phyloP scores from a whole-genome alignment of 2,888 invertebrate genomes.

The Glyphotaelius pellucidus region DNA sequence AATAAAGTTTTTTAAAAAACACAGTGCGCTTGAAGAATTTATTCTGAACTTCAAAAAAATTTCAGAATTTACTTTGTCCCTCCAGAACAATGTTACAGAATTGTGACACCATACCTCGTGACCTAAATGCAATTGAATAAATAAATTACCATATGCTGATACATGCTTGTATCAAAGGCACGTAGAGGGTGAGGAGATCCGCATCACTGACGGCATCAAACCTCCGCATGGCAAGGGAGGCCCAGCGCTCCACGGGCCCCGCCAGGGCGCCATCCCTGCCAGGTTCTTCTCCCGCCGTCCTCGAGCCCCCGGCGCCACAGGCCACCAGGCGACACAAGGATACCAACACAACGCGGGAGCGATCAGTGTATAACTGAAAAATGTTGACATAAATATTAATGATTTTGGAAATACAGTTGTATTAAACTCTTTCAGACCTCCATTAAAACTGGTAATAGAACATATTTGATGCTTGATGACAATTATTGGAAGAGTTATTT shows the following conservation, averaged over 20 bases:
- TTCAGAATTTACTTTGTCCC: background rate
- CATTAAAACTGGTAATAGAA: too few species aligned
- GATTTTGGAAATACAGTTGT: background rate
- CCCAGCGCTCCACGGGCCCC: slow-evolving; percentile 82
- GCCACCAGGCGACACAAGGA: slow-evolving; percentile 84
- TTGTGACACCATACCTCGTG: background rate
- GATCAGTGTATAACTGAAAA: slow-evolving; percentile 74
- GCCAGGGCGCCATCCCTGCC: slow-evolving; percentile 76
- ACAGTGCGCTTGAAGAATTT: too few species aligned
- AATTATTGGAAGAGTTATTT: too few species aligned
- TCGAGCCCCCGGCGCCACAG: slow-evolving; percentile 80
- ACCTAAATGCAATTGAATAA: background rate
- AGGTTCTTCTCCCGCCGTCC: slow-evolving; percentile 71
- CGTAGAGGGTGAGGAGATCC: slow-evolving; percentile 82
- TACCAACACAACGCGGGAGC: slow-evolving; percentile 81
- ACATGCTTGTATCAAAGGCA: slow-evolving; percentile 83
- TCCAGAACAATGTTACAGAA: background rate
- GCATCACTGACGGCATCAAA: slow-evolving; percentile 85
- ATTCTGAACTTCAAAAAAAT: too few species aligned
- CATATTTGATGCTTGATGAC: too few species aligned
- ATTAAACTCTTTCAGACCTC: too few species aligned
- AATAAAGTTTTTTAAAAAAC: too few species aligned
- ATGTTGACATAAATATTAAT: background rate
- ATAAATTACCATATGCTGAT: slow-evolving; percentile 79
- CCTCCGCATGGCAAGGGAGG: slow-evolving; percentile 82